phyloP scores from a whole-genome alignment of 2,888 invertebrate genomes.

The Polydrusus pterygomalis region DNA sequence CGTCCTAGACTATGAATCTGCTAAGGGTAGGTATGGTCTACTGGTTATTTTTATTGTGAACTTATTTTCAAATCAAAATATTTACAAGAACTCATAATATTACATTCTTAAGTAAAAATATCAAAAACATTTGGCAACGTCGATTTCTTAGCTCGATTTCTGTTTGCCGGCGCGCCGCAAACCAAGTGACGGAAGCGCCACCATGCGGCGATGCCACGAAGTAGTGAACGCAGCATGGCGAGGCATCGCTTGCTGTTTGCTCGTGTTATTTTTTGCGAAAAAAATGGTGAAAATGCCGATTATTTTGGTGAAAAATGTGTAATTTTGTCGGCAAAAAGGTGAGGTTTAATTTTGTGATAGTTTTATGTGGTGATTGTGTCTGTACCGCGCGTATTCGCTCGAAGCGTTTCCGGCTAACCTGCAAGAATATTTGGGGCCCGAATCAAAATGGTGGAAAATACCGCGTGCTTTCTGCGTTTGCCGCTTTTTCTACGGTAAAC shows the following conservation, averaged over 20 bases:
- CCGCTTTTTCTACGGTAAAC: slow-evolving; percentile 62
- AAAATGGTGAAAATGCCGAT: slow-evolving; percentile 56
- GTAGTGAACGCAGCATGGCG: slow-evolving; percentile 66
- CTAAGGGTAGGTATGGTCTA: too few species aligned
- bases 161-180: slow-evolving; percentile 56
- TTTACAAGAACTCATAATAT: too few species aligned
- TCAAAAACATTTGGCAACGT: slow-evolving; percentile 41
- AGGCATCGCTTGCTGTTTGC: slow-evolving; percentile 60
- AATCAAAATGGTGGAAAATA: slow-evolving; percentile 71
- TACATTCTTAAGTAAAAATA: slow-evolving; percentile 7
- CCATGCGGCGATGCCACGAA: slow-evolving; percentile 65
- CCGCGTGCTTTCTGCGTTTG: slow-evolving; percentile 69
- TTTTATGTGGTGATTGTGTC: slow-evolving; percentile 59
- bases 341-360: slow-evolving; percentile 55
- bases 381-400: slow-evolving; percentile 54
- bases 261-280: slow-evolving; percentile 60
- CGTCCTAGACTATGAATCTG: too few species aligned
- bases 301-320: slow-evolving; percentile 30
- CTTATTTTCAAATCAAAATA: too few species aligned
- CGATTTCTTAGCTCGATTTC: slow-evolving; percentile 30
- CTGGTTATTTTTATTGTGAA: too few species aligned
- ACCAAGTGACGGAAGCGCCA: slow-evolving; percentile 63
- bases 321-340: slow-evolving; percentile 56
- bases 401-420: slow-evolving; percentile 72
- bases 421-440: slow-evolving; percentile 68